Conservation (phyloP, 1,140 invertebrate species). For the Drosophila triauraria region DNA sequence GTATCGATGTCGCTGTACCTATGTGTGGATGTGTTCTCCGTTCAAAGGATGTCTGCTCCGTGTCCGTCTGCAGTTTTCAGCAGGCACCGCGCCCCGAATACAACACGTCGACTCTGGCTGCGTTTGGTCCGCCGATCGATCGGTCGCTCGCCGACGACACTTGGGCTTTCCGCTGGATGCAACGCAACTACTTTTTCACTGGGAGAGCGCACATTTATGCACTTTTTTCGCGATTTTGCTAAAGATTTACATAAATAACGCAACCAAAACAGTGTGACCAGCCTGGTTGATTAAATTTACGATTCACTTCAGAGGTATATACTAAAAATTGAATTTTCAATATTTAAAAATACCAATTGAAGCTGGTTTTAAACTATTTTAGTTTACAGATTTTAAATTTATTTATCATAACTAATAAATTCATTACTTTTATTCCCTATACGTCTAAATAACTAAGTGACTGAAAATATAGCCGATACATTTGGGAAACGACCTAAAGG, state of each 20-base stretch:
- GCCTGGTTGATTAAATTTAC: not conserved
- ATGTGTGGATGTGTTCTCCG: slow-evolving; percentile 17
- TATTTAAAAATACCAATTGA: not conserved
- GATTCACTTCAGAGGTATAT: not conserved
- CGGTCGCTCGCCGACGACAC: slow-evolving; percentile 14
- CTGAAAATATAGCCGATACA: too few relatives aligned
- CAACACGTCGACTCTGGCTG: slow-evolving; percentile 34
- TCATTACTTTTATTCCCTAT: not conserved
- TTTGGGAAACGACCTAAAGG: too few relatives aligned
- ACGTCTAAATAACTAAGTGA: too few relatives aligned
- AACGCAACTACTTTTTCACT: slow-evolving; percentile 43
- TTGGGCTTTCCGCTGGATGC: slow-evolving; percentile 31
- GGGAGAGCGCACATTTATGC: slow-evolving; percentile 53
- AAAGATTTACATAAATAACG: slow-evolving; percentile 73
- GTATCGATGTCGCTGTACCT: slow-evolving; percentile 49
- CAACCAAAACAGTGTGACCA: slow-evolving; percentile 50
- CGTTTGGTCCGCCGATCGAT: slow-evolving; percentile 8
- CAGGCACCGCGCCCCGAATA: slow-evolving; percentile 72
- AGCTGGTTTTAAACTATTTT: too few relatives aligned
- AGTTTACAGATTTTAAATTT: not conserved
- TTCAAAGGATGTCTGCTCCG: slow-evolving; percentile 29
- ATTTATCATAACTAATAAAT: not conserved
- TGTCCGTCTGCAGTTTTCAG: slow-evolving; percentile 55
- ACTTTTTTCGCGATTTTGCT: slow-evolving; percentile 54
- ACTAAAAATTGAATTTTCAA: not conserved